These are phyloP conservation scores for Cryptotermes secundus DNA, from an alignment of 1,140 invertebrate species.

Conservation along the genomic window DNA sequence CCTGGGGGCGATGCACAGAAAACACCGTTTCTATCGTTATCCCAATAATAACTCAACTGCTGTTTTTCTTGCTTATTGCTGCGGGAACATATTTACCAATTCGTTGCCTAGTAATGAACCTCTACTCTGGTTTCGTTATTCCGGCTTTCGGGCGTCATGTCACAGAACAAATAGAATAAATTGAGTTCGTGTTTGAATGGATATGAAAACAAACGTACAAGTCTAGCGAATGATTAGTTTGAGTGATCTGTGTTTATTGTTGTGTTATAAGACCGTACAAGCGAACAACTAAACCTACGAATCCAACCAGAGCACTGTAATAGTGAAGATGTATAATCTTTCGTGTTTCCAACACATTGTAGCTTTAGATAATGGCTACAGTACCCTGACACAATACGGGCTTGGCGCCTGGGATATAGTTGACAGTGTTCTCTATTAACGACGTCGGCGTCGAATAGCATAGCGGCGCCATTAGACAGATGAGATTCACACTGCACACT, in stretches of 20 bases:
- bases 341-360: background rate
- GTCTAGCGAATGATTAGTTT: background rate
- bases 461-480: slow-evolving; percentile 13
- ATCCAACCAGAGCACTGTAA: background rate
- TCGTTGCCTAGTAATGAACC: no score
- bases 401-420: background rate
- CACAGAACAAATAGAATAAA: no score
- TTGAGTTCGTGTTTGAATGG: no score
- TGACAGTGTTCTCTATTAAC: slow-evolving; percentile 12
- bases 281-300: no score
- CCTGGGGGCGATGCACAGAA: no score
- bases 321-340: background rate
- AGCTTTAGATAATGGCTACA: background rate
- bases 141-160: no score
- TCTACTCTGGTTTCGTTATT: no score
- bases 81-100: no score
- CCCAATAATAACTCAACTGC: no score
- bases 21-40: no score
- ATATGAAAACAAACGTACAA: background rate
- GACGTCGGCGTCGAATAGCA: background rate
- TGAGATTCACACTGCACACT: background rate
- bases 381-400: slow-evolving; percentile 4
- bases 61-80: no score
- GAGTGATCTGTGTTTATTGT: background rate
- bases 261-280: background rate